These are phyloP conservation scores for Leptopilina clavipes DNA, from an alignment of 1,140 invertebrate species.

Conservation along the genomic window DNA sequence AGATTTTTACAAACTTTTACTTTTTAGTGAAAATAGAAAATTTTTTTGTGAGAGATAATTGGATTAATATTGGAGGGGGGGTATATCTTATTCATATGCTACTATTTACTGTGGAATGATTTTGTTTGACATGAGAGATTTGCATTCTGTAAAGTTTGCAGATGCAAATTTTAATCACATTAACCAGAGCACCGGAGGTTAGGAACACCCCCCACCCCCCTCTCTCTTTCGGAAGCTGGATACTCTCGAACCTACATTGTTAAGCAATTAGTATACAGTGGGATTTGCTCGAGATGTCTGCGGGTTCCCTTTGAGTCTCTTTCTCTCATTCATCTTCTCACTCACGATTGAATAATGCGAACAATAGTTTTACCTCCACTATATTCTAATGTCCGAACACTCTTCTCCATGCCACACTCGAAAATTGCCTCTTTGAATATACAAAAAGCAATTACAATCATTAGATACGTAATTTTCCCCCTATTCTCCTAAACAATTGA, in stretches of 20 bases:
- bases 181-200: conserved; percentile 18
- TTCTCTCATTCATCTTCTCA: conserved; percentile 37
- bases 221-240: neutral
- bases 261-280: conserved; percentile 64
- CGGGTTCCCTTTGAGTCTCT: conserved; percentile 50
- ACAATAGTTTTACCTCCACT: no score
- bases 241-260: conserved; percentile 40
- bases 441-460: no score
- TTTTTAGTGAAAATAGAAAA: no score
- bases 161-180: conserved; percentile 32
- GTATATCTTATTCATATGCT: neutral
- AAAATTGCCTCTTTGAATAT: no score
- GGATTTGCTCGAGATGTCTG: conserved; percentile 56
- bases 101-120: neutral
- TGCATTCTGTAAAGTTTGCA: conserved; percentile 8
- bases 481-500: no score
- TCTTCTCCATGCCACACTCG: no score
- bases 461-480: no score
- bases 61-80: neutral
- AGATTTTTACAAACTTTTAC: no score
- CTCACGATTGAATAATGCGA: no score
- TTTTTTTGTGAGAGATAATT: neutral
- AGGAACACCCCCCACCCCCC: neutral
- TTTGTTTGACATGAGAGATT: conserved; percentile 10
- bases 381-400: no score